Conservation (phyloP, 2,888 invertebrate genomes). For the Drosophila anomalata region DNA sequence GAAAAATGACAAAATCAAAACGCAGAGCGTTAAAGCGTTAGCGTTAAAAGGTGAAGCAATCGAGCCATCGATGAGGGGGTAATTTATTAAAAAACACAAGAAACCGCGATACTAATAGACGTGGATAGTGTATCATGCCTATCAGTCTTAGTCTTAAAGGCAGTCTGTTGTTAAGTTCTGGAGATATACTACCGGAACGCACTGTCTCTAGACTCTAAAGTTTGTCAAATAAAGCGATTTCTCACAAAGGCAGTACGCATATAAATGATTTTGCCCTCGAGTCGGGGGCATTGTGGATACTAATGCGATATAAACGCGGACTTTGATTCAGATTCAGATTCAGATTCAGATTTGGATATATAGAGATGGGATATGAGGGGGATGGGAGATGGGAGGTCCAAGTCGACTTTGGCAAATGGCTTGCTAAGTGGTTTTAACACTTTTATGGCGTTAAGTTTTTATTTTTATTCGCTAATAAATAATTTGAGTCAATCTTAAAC, state of each 20-base stretch:
- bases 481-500: conserved; percentile 76
- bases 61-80: conserved; percentile 16
- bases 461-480: conserved; percentile 79
- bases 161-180: neutral
- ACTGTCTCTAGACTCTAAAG: conserved; percentile 4
- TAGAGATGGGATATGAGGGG: neutral
- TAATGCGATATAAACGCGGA: neutral
- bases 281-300: conserved; percentile 31
- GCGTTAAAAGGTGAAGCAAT: conserved; percentile 45
- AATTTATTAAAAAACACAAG: conserved; percentile 41
- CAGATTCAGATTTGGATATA: neutral
- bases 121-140: neutral
- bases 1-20: conserved; percentile 70
- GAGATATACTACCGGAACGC: conserved; percentile 5
- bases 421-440: conserved; percentile 82
- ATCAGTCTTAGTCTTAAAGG: too few relatives aligned
- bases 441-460: conserved; percentile 81
- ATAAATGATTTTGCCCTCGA: conserved; percentile 48
- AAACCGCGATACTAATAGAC: conserved; percentile 21
- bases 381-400: too few relatives aligned
- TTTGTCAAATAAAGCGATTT: conserved; percentile 55
- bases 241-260: conserved; percentile 41
- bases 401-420: conserved; percentile 64
- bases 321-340: neutral
- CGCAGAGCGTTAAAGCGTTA: conserved; percentile 42